Evolutionary conservation across 2,113 vertebrate genomes (phyloP).

Genomic region (Hippoglossus stenolepis): DNA sequence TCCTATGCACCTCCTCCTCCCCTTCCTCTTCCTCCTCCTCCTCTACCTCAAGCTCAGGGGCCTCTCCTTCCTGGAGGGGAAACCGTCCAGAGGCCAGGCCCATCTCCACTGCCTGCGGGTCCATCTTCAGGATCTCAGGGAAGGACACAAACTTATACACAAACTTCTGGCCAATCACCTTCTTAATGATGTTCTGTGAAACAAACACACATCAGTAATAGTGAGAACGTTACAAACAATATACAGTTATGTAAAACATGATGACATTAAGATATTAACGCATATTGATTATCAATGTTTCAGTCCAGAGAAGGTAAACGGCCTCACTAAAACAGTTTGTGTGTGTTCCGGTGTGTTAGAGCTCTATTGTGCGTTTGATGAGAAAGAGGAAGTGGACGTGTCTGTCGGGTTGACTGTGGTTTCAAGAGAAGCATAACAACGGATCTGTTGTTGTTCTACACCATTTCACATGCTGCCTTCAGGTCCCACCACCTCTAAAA

Average conservation of each 20-base stretch:
- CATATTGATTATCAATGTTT: not conserved
- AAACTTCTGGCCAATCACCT: conserved; percentile 97
- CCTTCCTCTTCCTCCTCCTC: conserved; percentile 85
- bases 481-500: not conserved
- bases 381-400: conserved; percentile 70
- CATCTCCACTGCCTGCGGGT: conserved; percentile 91
- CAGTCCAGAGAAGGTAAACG: no score
- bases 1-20: conserved; percentile 83
- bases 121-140: conserved; percentile 96
- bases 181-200: conserved; percentile 97
- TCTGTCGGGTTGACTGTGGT: conserved; percentile 32
- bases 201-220: conserved; percentile 7
- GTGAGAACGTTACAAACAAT: not conserved
- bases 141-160: conserved; percentile 98
- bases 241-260: not conserved
- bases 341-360: not conserved
- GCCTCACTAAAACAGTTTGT: not conserved
- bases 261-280: not conserved
- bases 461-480: not conserved
- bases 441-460: not conserved
- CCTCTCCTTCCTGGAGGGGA: conserved; percentile 88
- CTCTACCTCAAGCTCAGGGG: conserved; percentile 83
- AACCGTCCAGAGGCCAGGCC: conserved; percentile 87
- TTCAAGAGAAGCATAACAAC: conserved; percentile 41
- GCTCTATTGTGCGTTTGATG: not conserved